A percentile compares a stretch with the other conserved stretches of the same genome.
phyloP scores from a whole-genome alignment of 2,888 invertebrate species.

The Mesoligia furuncula region DNA sequence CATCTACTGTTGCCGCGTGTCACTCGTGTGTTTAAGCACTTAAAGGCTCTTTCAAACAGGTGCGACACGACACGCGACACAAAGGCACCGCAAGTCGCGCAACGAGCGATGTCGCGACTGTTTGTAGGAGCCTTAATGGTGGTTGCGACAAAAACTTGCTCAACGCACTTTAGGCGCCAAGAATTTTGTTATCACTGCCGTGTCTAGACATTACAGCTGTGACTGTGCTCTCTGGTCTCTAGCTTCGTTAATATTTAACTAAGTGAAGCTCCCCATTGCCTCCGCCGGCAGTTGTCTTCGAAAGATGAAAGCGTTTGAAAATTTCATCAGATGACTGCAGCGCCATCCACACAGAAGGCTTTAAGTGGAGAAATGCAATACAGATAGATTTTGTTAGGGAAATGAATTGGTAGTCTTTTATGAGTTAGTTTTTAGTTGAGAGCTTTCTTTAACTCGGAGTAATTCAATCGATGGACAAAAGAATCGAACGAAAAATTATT shows the following conservation, averaged over 20 bases:
- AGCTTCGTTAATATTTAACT: slow-evolving; percentile 52
- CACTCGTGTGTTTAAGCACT: no score
- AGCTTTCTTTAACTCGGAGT: not conserved
- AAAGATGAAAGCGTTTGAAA: slow-evolving; percentile 36
- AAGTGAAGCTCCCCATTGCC: slow-evolving; percentile 8
- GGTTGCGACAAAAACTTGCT: not conserved
- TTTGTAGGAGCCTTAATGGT: no score
- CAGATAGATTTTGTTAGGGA: not conserved
- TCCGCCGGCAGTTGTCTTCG: slow-evolving; percentile 11
- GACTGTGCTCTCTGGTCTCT: not conserved
- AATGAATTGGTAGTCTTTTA: not conserved
- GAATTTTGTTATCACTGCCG: not conserved
- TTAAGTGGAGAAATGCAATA: slow-evolving; percentile 23
- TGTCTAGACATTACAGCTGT: not conserved
- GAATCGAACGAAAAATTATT: no score
- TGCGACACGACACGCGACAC: no score
- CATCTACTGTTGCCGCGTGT: no score
- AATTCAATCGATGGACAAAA: not conserved
- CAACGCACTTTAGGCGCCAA: not conserved
- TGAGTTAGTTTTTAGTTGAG: slow-evolving; percentile 11
- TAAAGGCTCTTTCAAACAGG: no score
- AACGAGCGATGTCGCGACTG: no score
- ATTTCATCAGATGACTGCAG: slow-evolving; percentile 48
- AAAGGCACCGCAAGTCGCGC: no score
- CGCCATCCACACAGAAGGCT: slow-evolving; percentile 1